Evolutionary conservation across 2,888 invertebrate species (phyloP).

Genomic region (Drosophila birchii): DNA sequence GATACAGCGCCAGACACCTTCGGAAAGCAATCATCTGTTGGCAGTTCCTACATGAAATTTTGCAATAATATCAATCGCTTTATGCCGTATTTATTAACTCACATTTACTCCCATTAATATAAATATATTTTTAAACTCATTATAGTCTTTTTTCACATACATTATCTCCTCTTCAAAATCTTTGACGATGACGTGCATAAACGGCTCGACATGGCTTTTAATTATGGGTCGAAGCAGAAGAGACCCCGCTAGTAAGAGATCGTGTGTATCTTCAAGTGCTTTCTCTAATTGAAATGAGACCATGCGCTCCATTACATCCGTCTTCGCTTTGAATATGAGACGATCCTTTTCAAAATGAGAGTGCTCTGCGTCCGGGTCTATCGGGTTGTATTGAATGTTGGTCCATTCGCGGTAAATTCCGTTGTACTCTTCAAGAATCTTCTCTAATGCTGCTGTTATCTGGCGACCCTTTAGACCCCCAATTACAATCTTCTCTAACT

Average conservation of each 20-base stretch:
- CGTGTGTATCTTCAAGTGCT: slow-evolving; percentile 92
- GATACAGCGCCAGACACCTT: slow-evolving; percentile 90
- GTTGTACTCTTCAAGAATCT: slow-evolving; percentile 82
- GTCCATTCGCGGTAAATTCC: slow-evolving; percentile 78
- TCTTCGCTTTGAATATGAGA: slow-evolving; percentile 87
- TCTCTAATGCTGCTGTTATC: slow-evolving; percentile 86
- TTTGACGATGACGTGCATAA: slow-evolving; percentile 88
- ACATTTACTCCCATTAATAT: slow-evolving; percentile 8
- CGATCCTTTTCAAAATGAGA: slow-evolving; percentile 88
- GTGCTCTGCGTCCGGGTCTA: slow-evolving; percentile 90
- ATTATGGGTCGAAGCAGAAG: slow-evolving; percentile 91
- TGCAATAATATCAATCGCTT: neutral
- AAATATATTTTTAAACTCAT: slow-evolving; percentile 86
- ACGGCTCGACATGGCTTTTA: slow-evolving; percentile 88
- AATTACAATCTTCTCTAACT: slow-evolving; percentile 93
- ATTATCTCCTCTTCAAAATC: slow-evolving; percentile 89
- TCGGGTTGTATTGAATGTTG: slow-evolving; percentile 90
- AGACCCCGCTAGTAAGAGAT: slow-evolving; percentile 90
- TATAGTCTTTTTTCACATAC: slow-evolving; percentile 87
- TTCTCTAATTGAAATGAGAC: slow-evolving; percentile 92
- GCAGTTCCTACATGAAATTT: slow-evolving; percentile 82
- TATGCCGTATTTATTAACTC: neutral
- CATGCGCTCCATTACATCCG: slow-evolving; percentile 90
- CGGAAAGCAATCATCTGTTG: slow-evolving; percentile 89
- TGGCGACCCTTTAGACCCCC: slow-evolving; percentile 89